Percentiles rank a stretch among this genome's conserved stretches.
Conservation (phyloP, 2,888 invertebrate species). For the Quadroppia sp. region DNA sequence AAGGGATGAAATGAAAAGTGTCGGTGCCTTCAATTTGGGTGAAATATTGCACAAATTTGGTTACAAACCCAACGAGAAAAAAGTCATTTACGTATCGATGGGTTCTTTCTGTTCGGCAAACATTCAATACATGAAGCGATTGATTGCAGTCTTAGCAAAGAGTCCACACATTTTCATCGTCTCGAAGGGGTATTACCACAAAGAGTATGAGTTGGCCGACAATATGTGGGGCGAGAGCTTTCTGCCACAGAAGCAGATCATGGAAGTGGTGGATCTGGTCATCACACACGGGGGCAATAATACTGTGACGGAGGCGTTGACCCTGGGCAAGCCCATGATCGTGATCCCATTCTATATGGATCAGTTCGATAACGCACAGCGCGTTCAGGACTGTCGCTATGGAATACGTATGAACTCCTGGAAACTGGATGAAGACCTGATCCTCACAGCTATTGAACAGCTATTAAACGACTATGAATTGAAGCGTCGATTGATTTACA, state of each 20-base stretch:
- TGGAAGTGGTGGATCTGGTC: neutral
- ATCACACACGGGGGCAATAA: neutral
- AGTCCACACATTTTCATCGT: neutral
- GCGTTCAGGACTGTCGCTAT: neutral
- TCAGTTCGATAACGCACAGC: neutral
- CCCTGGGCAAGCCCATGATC: neutral
- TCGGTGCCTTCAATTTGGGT: too few relatives aligned
- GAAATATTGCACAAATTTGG: too few relatives aligned
- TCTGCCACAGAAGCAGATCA: neutral
- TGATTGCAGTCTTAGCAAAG: neutral
- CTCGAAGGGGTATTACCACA: neutral
- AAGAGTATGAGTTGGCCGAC: neutral
- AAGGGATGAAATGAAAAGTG: too few relatives aligned
- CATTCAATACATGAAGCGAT: neutral
- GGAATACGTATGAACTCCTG: neutral
- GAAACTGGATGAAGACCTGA: neutral
- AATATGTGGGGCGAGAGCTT: neutral
- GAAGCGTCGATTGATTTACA: too few relatives aligned
- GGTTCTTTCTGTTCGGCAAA: neutral
- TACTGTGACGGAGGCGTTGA: neutral
- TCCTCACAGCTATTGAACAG: too few relatives aligned
- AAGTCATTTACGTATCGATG: neutral
- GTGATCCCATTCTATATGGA: neutral
- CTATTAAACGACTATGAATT: too few relatives aligned
- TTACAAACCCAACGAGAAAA: too few relatives aligned